Evolutionary conservation across 2,888 invertebrate genomes (phyloP).

Genomic region (Octodonta nipae): DNA sequence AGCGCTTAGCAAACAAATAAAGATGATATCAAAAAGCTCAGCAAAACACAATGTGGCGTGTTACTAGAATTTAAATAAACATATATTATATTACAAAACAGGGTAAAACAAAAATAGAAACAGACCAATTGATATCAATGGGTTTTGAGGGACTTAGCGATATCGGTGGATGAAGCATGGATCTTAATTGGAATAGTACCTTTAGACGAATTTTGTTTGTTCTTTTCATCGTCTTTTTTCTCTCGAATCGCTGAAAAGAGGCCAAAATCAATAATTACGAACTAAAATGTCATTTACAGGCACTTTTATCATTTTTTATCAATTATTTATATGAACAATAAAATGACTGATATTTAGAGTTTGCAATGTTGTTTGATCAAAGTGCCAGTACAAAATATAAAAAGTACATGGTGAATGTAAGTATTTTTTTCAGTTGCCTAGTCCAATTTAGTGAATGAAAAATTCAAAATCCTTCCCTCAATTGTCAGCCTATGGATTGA

Average conservation of each 20-base stretch:
- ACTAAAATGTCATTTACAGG: too few species aligned
- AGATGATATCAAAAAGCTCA: conserved; percentile 7
- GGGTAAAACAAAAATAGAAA: conserved; percentile 8
- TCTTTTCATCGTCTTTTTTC: conserved; percentile 32
- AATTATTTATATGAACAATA: too few species aligned
- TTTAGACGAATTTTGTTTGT: conserved; percentile 32
- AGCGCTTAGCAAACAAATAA: neutral
- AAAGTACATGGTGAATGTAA: too few species aligned
- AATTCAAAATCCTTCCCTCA: too few species aligned
- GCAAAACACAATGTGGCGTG: conserved; percentile 16
- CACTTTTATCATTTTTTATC: too few species aligned
- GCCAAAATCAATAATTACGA: conserved; percentile 12
- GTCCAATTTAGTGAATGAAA: too few species aligned
- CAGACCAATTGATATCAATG: conserved; percentile 14
- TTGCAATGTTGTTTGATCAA: too few species aligned
- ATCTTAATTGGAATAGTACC: conserved; percentile 29
- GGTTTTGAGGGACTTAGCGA: conserved; percentile 21
- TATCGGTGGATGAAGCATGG: conserved; percentile 21
- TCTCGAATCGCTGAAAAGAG: conserved; percentile 33
- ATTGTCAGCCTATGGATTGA: too few species aligned
- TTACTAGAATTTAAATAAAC: conserved; percentile 18
- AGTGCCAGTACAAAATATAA: too few species aligned
- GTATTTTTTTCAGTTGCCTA: too few species aligned
- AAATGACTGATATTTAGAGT: too few species aligned
- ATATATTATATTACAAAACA: conserved; percentile 15